Conservation (phyloP, 1,140 invertebrate genomes). For the Xylocopa sonorina region DNA sequence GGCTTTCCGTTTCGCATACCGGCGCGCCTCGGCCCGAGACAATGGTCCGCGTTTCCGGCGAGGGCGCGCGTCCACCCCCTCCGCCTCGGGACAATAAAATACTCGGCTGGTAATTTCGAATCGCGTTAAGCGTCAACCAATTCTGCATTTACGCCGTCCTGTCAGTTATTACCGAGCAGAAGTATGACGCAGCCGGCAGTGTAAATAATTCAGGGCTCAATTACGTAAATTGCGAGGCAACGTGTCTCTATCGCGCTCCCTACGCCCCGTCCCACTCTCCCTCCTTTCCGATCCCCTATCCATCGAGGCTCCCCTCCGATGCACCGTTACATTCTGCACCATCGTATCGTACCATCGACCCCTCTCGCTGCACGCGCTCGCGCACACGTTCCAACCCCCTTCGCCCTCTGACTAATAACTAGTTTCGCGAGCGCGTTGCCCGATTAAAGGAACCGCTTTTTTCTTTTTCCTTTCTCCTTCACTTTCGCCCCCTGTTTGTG, state of each 20-base stretch:
- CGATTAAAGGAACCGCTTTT: constrained; percentile 34
- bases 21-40: no score
- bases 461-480: neutral
- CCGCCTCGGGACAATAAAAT: no score
- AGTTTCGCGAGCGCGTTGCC: constrained; percentile 57
- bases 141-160: constrained; percentile 64
- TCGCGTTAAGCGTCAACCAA: constrained; percentile 67
- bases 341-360: constrained; percentile 60
- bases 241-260: constrained; percentile 48
- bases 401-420: constrained; percentile 67
- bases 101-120: constrained; percentile 60
- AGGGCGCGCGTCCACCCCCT: no score
- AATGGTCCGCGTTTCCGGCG: no score
- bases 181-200: constrained; percentile 79
- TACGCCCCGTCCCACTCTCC: constrained; percentile 37
- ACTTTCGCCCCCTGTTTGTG: neutral
- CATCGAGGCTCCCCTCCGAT: constrained; percentile 42
- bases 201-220: constrained; percentile 82
- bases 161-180: constrained; percentile 76
- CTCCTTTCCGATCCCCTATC: constrained; percentile 13
- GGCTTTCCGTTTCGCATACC: no score
- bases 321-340: constrained; percentile 52
- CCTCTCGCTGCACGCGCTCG: constrained; percentile 15
- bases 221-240: constrained; percentile 79
- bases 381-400: neutral